phyloP scores from a whole-genome alignment of 2,888 invertebrate genomes.

The Pristionchus maxplancki region DNA sequence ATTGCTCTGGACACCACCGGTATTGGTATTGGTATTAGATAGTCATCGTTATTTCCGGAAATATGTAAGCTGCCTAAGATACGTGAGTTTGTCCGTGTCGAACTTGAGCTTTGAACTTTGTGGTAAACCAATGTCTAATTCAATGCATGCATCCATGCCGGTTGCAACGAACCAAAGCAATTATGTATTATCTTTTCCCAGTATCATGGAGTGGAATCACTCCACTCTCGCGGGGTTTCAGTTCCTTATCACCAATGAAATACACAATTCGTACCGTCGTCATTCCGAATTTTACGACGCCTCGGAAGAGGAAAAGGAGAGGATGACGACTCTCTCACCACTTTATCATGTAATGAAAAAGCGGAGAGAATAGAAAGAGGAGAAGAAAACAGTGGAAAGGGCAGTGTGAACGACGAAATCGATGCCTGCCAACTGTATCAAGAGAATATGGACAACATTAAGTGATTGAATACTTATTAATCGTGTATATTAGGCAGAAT shows the following conservation, averaged over 20 bases:
- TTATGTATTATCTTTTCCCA: too few species aligned
- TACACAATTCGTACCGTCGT: slow-evolving; percentile 10
- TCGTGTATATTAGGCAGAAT: neutral
- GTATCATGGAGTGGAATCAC: slow-evolving; percentile 16
- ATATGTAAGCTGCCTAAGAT: too few species aligned
- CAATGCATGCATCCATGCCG: too few species aligned
- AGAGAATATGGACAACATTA: neutral
- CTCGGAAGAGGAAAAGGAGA: neutral
- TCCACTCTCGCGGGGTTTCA: slow-evolving; percentile 18
- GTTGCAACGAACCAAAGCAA: too few species aligned
- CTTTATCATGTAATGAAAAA: slow-evolving; percentile 45
- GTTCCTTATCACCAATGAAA: neutral
- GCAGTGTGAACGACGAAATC: neutral
- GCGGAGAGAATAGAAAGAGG: slow-evolving; percentile 28
- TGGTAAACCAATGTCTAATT: too few species aligned
- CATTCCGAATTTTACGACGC: slow-evolving; percentile 13
- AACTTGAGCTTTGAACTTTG: too few species aligned
- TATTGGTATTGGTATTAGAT: too few species aligned
- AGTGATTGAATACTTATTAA: neutral
- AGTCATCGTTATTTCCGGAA: too few species aligned
- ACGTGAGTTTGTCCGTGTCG: too few species aligned
- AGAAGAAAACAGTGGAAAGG: neutral
- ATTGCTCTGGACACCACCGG: too few species aligned
- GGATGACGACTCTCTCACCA: slow-evolving; percentile 6
- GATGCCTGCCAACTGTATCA: neutral